These are phyloP conservation scores for Beris morrisii DNA, from an alignment of 2,888 invertebrate genomes.

Conservation along the genomic window DNA sequence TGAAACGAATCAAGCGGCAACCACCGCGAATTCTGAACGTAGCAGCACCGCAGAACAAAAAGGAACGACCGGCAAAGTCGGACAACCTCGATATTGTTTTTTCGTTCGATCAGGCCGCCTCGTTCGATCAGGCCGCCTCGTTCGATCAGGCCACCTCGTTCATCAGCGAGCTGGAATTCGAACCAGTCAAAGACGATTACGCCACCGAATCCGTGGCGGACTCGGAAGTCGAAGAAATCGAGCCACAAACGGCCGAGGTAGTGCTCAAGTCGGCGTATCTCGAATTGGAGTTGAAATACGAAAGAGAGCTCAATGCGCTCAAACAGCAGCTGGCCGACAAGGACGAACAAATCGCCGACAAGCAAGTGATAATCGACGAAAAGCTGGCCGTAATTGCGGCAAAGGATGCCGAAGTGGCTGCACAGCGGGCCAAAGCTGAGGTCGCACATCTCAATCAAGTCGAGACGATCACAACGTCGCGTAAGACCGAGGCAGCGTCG, in stretches of 20 bases:
- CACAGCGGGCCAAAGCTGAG: constrained; percentile 1
- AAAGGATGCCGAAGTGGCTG: background rate
- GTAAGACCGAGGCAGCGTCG: constrained; percentile 8
- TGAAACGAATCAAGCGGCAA: background rate
- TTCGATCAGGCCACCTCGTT: background rate
- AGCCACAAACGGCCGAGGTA: background rate
- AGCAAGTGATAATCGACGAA: background rate
- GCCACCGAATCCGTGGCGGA: background rate
- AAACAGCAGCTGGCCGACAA: constrained; percentile 1
- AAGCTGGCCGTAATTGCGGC: background rate
- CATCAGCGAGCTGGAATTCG: background rate
- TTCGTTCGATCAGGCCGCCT: background rate
- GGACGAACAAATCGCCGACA: background rate
- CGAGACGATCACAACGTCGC: constrained; percentile 40
- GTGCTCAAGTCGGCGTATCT: constrained; percentile 1
- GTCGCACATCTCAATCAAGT: constrained; percentile 18
- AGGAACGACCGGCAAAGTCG: background rate
- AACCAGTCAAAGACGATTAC: background rate
- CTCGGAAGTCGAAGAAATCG: background rate
- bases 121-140: background rate
- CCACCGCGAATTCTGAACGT: constrained; percentile 24
- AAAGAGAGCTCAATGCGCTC: background rate
- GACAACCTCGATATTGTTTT: background rate
- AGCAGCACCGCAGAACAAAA: constrained; percentile 11
- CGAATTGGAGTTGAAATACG: background rate